Evolutionary conservation across 2,113 vertebrate genomes (phyloP), one percentile per base, ranked within the genome.

Genomic region (Periophthalmodon schlosseri): DNA sequence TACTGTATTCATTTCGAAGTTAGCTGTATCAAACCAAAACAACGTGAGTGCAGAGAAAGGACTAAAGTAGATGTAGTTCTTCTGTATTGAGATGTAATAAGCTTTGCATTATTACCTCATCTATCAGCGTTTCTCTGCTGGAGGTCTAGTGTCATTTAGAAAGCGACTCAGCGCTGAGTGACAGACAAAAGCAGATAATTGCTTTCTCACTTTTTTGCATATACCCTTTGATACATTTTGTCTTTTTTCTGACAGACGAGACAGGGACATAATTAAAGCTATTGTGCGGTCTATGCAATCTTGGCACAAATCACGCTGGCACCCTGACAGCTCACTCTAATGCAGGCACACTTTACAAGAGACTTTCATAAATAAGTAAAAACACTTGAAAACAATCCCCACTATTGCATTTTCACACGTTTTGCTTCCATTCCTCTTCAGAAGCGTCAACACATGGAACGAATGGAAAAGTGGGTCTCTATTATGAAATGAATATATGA

Each of bases 171-270:
- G 56, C n/a, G 46, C 18, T 81, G 88, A 89, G 74, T 88, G 89
- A 84, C 86, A 84, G 79, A 92, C 89, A 89, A 91, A 91, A 86
- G 86, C 61, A 78, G 85, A 87, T 91, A 92, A 92, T 92, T 90
- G 87, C 88, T 86, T 85, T 81, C 85, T 87, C 82, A 85, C 84
- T 82, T 80, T 83, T 83, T 76, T 80, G 76, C 76, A 72, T 82
- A 78, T 81, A 77, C 79, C 79, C 86, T 91, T 74, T 91, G 86
- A 91, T 88, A 83, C 76, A 82, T 88, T 90, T 84, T 65, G 82
- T 89, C 86, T 88, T 87, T 67, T 63, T 76, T 82, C 82, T 88
- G 89, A 86, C 91, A 86, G 82, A 73, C 80, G 73, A 75, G 86
- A 92, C 69, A 81, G 82, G 73, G 39, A 88, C 74, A 80, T 91